A percentile compares a stretch with the other conserved stretches of the same genome.
phyloP scores from a whole-genome alignment of 2,113 vertebrate genomes.

The Stercorarius parasiticus region DNA sequence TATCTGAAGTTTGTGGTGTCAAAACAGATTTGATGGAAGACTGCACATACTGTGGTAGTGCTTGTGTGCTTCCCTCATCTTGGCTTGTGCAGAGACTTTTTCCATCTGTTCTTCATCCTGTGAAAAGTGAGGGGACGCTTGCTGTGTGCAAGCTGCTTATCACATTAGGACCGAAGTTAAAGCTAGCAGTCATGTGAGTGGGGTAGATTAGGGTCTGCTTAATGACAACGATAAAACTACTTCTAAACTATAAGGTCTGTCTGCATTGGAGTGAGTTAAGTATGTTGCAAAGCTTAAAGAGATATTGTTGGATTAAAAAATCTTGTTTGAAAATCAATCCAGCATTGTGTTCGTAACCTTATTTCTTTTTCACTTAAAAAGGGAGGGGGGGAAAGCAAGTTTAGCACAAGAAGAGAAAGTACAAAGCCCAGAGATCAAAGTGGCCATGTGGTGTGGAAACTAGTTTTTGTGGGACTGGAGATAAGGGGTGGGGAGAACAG shows the following conservation, averaged over 20 bases:
- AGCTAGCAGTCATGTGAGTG: not conserved
- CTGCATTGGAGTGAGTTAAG: not conserved
- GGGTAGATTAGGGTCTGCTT: not conserved
- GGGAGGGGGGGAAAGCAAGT: not conserved
- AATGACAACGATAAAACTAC: not conserved
- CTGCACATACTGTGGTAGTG: rapidly evolving
- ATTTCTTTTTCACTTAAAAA: not conserved
- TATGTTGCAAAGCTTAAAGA: rapidly evolving
- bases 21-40: not conserved
- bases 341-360: rapidly evolving
- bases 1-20: not conserved
- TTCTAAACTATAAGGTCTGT: not conserved
- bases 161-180: not conserved
- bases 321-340: not conserved
- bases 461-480: not conserved
- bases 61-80: not conserved
- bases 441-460: not conserved
- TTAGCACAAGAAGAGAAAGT: not conserved
- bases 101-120: slow-evolving; percentile 20
- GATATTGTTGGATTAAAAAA: not conserved
- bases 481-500: not conserved
- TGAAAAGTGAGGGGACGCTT: not conserved
- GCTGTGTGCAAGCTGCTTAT: not conserved
- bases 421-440: not conserved
- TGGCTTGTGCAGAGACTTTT: not conserved